Evolutionary conservation across 2,113 vertebrate species (phyloP).

Genomic region (Varanus komodoensis): DNA sequence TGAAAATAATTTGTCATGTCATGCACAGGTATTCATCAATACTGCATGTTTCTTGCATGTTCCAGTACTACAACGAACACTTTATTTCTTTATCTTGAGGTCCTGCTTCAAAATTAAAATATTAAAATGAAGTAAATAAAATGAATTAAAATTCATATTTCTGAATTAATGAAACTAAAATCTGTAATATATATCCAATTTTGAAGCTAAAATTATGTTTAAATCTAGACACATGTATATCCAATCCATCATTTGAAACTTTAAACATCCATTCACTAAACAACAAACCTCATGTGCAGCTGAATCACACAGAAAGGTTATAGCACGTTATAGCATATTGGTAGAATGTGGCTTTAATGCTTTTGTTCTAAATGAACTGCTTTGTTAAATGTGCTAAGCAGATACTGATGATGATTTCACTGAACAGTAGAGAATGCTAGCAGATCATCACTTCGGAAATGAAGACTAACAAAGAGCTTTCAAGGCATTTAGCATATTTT

Average conservation of each 20-base stretch:
- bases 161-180: conserved; percentile 1
- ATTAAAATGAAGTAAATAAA: too few relatives aligned
- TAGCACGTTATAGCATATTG: neutral
- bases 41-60: neutral
- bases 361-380: conserved; percentile 42
- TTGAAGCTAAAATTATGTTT: neutral
- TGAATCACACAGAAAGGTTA: neutral
- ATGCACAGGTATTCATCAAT: neutral
- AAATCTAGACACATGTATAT: neutral
- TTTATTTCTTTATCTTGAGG: neutral
- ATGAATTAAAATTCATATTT: neutral
- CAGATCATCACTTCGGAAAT: conserved; percentile 2
- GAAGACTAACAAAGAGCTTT: conserved; percentile 37
- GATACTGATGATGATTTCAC: conserved; percentile 25
- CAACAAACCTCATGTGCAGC: neutral
- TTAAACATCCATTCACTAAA: conserved; percentile 8
- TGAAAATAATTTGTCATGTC: neutral
- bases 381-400: conserved; percentile 7
- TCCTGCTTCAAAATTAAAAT: neutral
- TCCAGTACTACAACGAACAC: neutral
- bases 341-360: conserved; percentile 14
- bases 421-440: conserved; percentile 1
- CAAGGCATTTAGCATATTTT: conserved; percentile 36
- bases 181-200: neutral
- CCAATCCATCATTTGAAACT: neutral